Evolutionary conservation across 2,113 vertebrate species (phyloP), one percentile per base, ranked within the genome.

Genomic region (Microcebus tavaratra): DNA sequence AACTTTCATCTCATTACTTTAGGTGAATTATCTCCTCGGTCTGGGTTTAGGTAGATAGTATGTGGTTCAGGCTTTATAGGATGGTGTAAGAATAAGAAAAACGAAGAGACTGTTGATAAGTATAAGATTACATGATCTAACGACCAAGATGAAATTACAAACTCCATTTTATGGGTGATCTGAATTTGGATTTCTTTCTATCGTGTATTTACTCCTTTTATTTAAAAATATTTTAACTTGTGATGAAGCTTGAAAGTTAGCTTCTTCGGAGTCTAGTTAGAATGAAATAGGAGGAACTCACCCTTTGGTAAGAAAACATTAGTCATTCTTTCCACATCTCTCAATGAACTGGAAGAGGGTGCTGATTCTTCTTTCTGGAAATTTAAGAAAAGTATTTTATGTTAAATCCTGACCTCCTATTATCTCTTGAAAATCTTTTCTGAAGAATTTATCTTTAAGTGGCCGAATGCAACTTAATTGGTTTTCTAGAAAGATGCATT

Each of bases 311-410:
- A 84, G 18, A 84, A 53, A 88, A 68, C 36, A 36, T 67, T 70
- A 42, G 31, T 23, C 39, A 59, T 13, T 48, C 25, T 92, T 90
- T 67, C 36, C 25, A 23, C 4, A 12, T 68, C 39, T 79, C 42
- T 65, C 34, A 4, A 1, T 13, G 75, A 94, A 63, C n/a, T 67
- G 39, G 39, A 83, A 85, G 68, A 83, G 25, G 45, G 75, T n/a
- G 48, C 31, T 72, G 29, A 45, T 83, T 85, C 15, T 86, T 63
- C 18, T 86, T 76, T 31, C 31, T 90, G 73, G 67, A 86, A 86
- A 72, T 65, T 50, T 45, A 80, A 91, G 65, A 84, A 96, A 36
- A 55, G 42, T 89, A 42, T 91, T 61, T 86, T 92, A n/a, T 48
- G n/a, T 68, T 75, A 29, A 89, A 73, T 6, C 67, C 2, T 63